These are phyloP conservation scores for Elachura formosa DNA, from an alignment of 2,113 vertebrate genomes.

Conservation along the genomic window DNA sequence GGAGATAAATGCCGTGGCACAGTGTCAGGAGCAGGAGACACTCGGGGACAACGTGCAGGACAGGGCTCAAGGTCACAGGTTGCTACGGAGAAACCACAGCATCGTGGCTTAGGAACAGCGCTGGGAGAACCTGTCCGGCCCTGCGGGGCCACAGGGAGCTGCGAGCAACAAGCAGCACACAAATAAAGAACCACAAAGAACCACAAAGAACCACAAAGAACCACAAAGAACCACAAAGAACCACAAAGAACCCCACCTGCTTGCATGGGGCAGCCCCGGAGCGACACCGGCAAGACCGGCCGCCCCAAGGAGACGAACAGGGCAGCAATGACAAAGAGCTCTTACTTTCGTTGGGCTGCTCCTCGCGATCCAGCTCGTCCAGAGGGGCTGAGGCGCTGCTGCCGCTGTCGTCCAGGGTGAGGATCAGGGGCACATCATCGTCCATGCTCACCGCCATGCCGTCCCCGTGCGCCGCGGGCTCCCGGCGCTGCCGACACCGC, in stretches of 20 bases:
- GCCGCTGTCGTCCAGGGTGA: constrained; percentile 87
- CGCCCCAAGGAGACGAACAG: neutral
- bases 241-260: neutral
- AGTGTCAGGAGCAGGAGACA: neutral
- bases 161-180: neutral
- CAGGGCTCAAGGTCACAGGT: neutral
- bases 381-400: constrained; percentile 69
- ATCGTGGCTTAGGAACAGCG: accelerated
- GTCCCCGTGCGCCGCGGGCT: neutral
- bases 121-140: accelerated
- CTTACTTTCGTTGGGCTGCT: constrained; percentile 82
- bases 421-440: constrained; percentile 92
- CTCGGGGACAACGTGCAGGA: accelerated
- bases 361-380: constrained; percentile 67
- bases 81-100: neutral
- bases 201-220: neutral
- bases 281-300: too few species aligned
- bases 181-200: neutral
- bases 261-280: neutral
- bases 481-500: neutral
- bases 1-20: neutral
- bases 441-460: constrained; percentile 77
- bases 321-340: neutral
- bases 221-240: neutral
- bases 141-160: accelerated